Evolutionary conservation across 2,888 invertebrate species (phyloP).

Genomic region (Coremacera marginata): DNA sequence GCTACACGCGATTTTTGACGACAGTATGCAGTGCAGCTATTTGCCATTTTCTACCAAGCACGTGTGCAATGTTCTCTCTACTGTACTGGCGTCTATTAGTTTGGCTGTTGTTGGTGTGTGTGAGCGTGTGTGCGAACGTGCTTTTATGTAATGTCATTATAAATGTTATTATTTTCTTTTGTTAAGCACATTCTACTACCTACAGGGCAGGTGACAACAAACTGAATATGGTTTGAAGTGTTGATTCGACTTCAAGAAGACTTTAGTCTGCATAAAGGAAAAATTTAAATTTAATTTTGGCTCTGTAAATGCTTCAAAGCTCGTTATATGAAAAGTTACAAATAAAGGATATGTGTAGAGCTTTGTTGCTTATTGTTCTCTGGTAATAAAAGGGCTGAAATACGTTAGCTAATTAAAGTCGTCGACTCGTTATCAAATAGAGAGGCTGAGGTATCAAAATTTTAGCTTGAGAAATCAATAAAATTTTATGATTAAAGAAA

Average conservation of each 20-base stretch:
- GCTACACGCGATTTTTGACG: conserved; percentile 19
- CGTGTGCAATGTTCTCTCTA: conserved; percentile 7
- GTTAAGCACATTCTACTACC: conserved; percentile 2
- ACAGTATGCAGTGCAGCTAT: conserved; percentile 7
- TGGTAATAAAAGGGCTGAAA: too few species aligned
- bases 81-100: background rate
- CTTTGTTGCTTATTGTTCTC: background rate
- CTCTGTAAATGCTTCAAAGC: background rate
- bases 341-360: background rate
- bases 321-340: background rate
- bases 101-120: background rate
- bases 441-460: too few species aligned
- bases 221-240: conserved; percentile 19
- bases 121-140: background rate
- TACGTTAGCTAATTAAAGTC: too few species aligned
- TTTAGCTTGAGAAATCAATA: too few species aligned
- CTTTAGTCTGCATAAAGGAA: conserved; percentile 13
- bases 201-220: conserved; percentile 6
- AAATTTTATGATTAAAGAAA: too few species aligned
- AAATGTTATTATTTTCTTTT: conserved; percentile 33
- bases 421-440: too few species aligned
- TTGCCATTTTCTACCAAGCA: conserved; percentile 14
- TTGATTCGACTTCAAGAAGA: background rate
- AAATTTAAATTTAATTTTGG: background rate
- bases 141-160: conserved; percentile 29